A percentile compares a stretch with the other conserved stretches of the same genome.
These are phyloP conservation scores for Dione juno DNA, from an alignment of 2,888 invertebrate species.

Conservation along the genomic window DNA sequence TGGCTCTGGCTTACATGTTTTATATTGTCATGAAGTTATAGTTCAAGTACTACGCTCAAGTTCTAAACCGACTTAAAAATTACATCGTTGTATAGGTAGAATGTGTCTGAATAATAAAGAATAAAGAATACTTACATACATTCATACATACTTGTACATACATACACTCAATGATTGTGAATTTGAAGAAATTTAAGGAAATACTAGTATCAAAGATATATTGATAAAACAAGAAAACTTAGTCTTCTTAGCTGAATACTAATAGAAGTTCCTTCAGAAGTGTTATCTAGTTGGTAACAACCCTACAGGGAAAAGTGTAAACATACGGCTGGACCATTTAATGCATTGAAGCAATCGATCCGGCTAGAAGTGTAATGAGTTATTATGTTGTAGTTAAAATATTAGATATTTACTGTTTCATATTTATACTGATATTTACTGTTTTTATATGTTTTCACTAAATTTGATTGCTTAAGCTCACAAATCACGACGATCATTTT, in stretches of 20 bases:
- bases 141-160: no score
- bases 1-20: constrained; percentile 12
- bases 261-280: not conserved
- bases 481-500: no score
- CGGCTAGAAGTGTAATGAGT: not conserved
- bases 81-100: not conserved
- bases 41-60: not conserved
- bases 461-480: no score
- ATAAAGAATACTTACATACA: no score
- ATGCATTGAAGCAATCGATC: not conserved
- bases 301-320: not conserved
- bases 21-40: constrained; percentile 18
- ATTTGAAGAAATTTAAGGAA: no score
- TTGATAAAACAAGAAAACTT: no score
- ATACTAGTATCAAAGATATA: no score
- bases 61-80: not conserved
- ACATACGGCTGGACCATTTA: not conserved
- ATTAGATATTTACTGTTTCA: not conserved
- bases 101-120: no score
- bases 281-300: not conserved
- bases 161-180: no score
- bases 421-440: no score
- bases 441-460: no score
- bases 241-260: not conserved
- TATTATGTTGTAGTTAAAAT: not conserved